Evolutionary conservation across 2,113 vertebrate genomes (phyloP).

Genomic region (Asarcornis scutulata): DNA sequence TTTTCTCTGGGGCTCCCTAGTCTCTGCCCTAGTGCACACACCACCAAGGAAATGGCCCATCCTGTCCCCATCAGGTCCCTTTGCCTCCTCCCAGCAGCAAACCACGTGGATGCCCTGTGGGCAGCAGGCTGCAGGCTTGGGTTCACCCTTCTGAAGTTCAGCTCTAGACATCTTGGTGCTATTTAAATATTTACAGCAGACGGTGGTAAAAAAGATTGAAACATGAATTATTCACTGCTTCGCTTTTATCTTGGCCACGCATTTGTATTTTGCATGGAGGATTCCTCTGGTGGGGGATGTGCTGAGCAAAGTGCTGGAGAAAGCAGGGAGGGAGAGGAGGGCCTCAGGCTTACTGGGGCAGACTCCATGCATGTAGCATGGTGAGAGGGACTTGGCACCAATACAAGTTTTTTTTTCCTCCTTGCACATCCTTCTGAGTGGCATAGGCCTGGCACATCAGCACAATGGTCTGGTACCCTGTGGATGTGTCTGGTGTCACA

Average conservation of each 20-base stretch:
- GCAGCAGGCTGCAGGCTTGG: background rate
- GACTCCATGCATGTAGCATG: rapidly evolving
- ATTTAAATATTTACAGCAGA: conserved; percentile 75
- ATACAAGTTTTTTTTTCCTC: rapidly evolving
- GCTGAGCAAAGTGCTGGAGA: background rate
- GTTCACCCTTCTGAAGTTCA: background rate
- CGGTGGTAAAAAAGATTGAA: conserved; percentile 56
- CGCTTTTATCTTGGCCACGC: conserved; percentile 71
- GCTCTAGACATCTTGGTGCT: conserved; percentile 51
- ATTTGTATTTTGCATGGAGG: background rate
- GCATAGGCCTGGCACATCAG: rapidly evolving
- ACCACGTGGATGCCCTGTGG: rapidly evolving
- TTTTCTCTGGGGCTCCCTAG: background rate
- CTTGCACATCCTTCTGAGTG: rapidly evolving
- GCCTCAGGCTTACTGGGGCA: rapidly evolving
- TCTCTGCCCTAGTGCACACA: background rate
- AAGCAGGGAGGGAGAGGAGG: background rate
- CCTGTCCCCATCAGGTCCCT: background rate
- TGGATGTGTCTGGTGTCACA: rapidly evolving
- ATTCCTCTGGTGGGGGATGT: background rate
- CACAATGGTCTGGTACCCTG: rapidly evolving
- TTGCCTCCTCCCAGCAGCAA: background rate
- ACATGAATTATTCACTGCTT: conserved; percentile 78
- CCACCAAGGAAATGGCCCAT: background rate
- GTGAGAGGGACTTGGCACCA: rapidly evolving